Evolutionary conservation across 1,140 invertebrate genomes (phyloP), one percentile per base, ranked within the genome.

Genomic region (Archivesica marissinica): DNA sequence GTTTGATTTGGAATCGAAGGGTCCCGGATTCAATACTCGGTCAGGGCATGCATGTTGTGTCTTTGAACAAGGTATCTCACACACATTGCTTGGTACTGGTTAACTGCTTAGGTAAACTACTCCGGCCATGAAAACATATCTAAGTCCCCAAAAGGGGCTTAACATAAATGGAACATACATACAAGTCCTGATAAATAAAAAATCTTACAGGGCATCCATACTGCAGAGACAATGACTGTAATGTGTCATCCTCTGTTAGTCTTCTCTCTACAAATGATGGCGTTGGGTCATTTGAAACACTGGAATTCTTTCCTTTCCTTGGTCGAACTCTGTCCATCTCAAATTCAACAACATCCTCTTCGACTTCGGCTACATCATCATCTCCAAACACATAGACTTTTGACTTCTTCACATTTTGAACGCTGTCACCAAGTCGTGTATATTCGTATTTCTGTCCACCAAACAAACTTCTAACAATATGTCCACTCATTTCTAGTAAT

Each of bases 151-250:
- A n/a, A n/a, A n/a, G n/a, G n/a, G n/a, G n/a, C n/a, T n/a, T n/a
- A n/a, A n/a, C n/a, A n/a, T n/a, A n/a, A n/a, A n/a, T n/a, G n/a
- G n/a, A n/a, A n/a, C n/a, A n/a, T n/a, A n/a, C n/a, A n/a, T n/a
- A n/a, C n/a, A n/a, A n/a, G n/a, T n/a, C n/a, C n/a, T n/a, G n/a
- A n/a, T n/a, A n/a, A n/a, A n/a, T n/a, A n/a, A n/a, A 38, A 35
- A 39, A 23, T 86, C 87, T 87, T 86, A 92, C 91, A 66, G 89
- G 89, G 70, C 90, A 91, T 35, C 88, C 83, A 80, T 90, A 92
- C 72, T 90, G 88, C 13, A 92, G 68, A 13, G 91, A 85, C 39
- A 92, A 15, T 52, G 87, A 89, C 68, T 90, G 90, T 17, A 92
- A 56, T 20, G 90, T 91, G 28, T 92, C 91, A 41, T 85, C 89